Base-by-base conservation (phyloP, 2,888 invertebrate species). In the Apodemia duryi region DNA sequence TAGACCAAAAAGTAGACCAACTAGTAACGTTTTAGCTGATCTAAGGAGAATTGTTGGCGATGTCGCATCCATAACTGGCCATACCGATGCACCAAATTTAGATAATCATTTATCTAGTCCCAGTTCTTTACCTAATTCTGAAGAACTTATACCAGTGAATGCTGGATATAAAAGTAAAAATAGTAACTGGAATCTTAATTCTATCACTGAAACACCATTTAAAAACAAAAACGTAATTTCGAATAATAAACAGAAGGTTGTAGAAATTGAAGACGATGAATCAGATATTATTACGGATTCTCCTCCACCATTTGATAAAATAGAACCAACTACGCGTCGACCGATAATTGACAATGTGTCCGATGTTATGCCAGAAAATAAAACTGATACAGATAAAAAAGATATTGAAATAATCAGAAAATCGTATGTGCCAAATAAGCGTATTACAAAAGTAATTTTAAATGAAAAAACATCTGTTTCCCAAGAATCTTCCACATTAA, bases 81-180 rank as follows among this genome's bases (percentile, higher is more conserved):
- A 88, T 66, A 83, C 85, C 6, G 84, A 84, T 2, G 73, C 71
- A 5, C 76, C 84, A 0, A 71, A 72, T 2, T 62, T 67, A 0
- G 68, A 68, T 11, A 72, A 71, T 10, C 76, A 74, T n/a, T 70
- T 72, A 1, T 71, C 73, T 0, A 74, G 70, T 7, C 67, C 83
- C 4, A 79, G 83, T 7, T 79, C 78, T 52, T 82, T 85, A 65
- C 81, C 88, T 2, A 87, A 89, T 61, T 91, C 91, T 1, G 91
- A 91, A 68, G 91, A 91, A 70, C 72, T 91, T 9, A 86, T 91
- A 63, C 90, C 88, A 11, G 86, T 91, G 0, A 91, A 90, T 63
- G 81, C 84, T 6, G 90, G 86, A 0, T 90, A 91, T 69, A 91
- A 91, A 66, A 91, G 91, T 64, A 91, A 91, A 77, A 90, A 91